phyloP scores from a whole-genome alignment of 2,113 vertebrate genomes.

The Brachyistius frenatus region DNA sequence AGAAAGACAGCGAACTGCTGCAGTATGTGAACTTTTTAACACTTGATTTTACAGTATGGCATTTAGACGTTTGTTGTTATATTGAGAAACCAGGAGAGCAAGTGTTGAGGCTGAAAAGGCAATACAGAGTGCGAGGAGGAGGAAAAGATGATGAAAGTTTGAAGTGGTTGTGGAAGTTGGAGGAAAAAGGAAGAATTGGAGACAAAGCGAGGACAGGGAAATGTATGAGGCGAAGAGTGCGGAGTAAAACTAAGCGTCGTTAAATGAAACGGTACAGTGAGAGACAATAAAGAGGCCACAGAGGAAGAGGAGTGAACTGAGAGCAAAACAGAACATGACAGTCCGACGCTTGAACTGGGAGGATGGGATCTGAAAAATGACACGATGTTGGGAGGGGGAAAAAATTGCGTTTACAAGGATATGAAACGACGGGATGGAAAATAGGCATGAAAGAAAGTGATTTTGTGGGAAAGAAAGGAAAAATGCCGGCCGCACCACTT shows the following conservation, averaged over 20 bases:
- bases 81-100: neutral
- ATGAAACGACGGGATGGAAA: constrained; percentile 32
- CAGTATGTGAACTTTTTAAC: constrained; percentile 16
- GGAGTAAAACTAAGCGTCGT: constrained; percentile 17
- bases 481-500: constrained; percentile 46
- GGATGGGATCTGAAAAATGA: constrained; percentile 28
- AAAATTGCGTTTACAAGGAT: constrained; percentile 41
- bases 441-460: constrained; percentile 31
- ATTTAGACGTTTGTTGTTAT: constrained; percentile 30
- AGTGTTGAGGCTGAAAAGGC: constrained; percentile 19
- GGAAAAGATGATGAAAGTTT: constrained; percentile 17
- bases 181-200: neutral
- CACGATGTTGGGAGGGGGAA: constrained; percentile 1
- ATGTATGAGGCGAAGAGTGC: neutral
- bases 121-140: neutral
- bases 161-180: constrained; percentile 1
- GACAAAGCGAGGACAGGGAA: neutral
- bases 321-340: constrained; percentile 39
- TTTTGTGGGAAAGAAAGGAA: constrained; percentile 49
- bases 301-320: constrained; percentile 24
- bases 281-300: constrained; percentile 18
- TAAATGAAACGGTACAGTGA: constrained; percentile 20
- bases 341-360: constrained; percentile 28
- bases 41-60: constrained; percentile 9
- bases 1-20: constrained; percentile 1